Base-by-base conservation (phyloP, 1,140 invertebrate genomes). In the Wiebesia pumilae region DNA sequence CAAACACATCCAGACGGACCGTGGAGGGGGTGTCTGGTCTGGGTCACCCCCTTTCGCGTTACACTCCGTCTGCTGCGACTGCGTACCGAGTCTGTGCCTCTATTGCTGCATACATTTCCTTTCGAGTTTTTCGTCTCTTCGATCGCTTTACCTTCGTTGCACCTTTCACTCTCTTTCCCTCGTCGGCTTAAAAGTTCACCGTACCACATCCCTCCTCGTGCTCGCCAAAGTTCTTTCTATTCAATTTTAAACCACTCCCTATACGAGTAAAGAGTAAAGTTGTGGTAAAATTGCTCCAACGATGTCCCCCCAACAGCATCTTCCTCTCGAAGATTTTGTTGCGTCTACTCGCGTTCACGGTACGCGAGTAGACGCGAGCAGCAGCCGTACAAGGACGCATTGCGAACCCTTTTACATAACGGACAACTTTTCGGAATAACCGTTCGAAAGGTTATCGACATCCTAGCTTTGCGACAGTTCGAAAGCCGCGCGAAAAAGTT, bases 21-120 rank as follows among this genome's bases (percentile, higher is more conserved):
- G 27, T 75, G 69, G 90, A 92, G 91, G 91, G 91, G 91, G 92
- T 90, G 92, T 93, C 93, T 93, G 91, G 92, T 93, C 92, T 93
- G 91, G 91, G 91, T 92, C 92, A 93, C 92, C 92, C 92, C 90
- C 90, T 93, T 92, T 91, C 89, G 89, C 85, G 90, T 12, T 75
- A 27, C 51, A n/a, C 24, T 43, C 71, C 3, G 71, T 43, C 40
- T 75, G 71, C 30, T 92, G 90, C 89, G 89, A 89, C 89, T 89
- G 85, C 38, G n/a, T 69, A 82, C 83, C 89, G 88, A 87, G 88
- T 90, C 85, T 88, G 86, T 81, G 35, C 69, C 88, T 75, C 21
- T 43, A 43, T 43, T 10, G 6, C 14, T 71, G 38, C 71, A 43
- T 21, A 4, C 92, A 92, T 90, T 91, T 88, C 88, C 86, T 87